A percentile compares a stretch with the other conserved stretches of the same genome.
These are phyloP conservation scores for Anabas testudineus DNA, from an alignment of 2,797 vertebrate species.

Conservation along the genomic window DNA sequence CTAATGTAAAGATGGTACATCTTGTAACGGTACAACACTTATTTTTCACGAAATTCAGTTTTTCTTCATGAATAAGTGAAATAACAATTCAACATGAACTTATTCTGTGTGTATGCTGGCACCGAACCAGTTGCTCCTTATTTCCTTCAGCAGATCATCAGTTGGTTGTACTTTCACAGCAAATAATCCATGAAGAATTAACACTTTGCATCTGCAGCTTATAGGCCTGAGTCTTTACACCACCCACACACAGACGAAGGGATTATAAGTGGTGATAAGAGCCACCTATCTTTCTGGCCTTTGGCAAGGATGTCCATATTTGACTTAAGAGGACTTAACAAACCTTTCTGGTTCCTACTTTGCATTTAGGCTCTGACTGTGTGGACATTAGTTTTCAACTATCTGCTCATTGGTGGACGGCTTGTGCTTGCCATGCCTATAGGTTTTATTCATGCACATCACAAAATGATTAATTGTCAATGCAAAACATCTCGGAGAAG, in stretches of 20 bases:
- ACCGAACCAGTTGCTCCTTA: conserved; percentile 78
- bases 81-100: neutral
- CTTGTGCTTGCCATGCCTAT: conserved; percentile 19
- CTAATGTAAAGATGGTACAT: too few relatives aligned
- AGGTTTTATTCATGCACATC: conserved; percentile 37
- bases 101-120: neutral
- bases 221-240: conserved; percentile 80
- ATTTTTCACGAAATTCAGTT: too few relatives aligned
- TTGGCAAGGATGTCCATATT: conserved; percentile 23
- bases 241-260: conserved; percentile 66
- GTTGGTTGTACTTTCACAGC: conserved; percentile 83
- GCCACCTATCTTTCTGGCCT: conserved; percentile 12
- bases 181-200: conserved; percentile 86
- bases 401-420: conserved; percentile 12
- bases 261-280: conserved; percentile 19
- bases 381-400: neutral
- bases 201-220: conserved; percentile 76
- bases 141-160: conserved; percentile 84
- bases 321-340: conserved; percentile 35
- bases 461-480: conserved; percentile 21
- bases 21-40: too few relatives aligned
- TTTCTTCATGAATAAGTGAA: neutral
- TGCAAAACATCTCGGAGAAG: conserved; percentile 30
- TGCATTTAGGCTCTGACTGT: neutral
- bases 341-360: conserved; percentile 17